Evolutionary conservation across 2,797 vertebrate genomes (phyloP), one percentile per base, ranked within the genome.

Genomic region (Eospalax fontanierii): DNA sequence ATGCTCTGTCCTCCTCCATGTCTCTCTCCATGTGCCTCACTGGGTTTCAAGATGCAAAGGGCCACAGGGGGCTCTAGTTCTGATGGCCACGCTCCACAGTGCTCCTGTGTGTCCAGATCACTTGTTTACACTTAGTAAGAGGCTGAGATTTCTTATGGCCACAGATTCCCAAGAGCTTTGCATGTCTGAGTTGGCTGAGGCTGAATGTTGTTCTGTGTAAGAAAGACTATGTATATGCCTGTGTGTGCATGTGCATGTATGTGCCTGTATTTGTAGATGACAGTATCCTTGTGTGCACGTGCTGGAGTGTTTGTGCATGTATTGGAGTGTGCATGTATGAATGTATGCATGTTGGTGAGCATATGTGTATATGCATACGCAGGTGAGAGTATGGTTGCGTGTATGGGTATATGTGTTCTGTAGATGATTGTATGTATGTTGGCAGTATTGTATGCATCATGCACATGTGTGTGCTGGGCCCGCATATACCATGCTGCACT

Each of bases 101-200:
- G 18, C 43, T 43, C 33, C 4, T n/a, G 26, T 24, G 38, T n/a
- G 21, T 59, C 3, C 6, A 1, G 54, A 40, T 50, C 0, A 0
- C 2, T 6, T 2, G 1, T 1, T 7, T 14, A 2, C 3, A 24
- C 16, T 15, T 40, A 22, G 14, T 15, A 54, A n/a, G 18, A 38
- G 0, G 0, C 7, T 79, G 19, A 65, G 26, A 8, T 3, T 35
- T 80, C 59, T 74, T 11, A 35, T 19, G 57, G n/a, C 26, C 59
- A 57, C 33, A 19, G 35, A 15, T 21, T 63, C 63, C 4, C 1
- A 1, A 4, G 26, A n/a, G 14, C 40, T 35, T 61, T 40, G 54
- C 50, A 59, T 4, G 2, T 80, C 40, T n/a, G 1, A 3, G 28
- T 73, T 24, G 46, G 6, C 4, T 33, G 40, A 82, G 81, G 26